Percentiles rank a stretch among this genome's conserved stretches.
Conservation (phyloP, 2,797 vertebrate species). For the Urophycis tenuis region DNA sequence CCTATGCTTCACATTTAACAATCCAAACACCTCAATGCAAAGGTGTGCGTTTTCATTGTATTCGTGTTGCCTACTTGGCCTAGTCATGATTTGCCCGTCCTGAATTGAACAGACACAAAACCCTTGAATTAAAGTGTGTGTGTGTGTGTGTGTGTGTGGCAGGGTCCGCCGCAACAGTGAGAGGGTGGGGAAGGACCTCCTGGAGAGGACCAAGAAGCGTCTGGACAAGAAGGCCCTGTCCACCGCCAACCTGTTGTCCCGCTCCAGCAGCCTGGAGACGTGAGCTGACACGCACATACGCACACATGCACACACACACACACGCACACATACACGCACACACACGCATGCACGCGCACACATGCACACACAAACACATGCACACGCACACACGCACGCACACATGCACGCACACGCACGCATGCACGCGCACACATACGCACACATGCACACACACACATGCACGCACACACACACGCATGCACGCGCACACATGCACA, state of each 20-base stretch:
- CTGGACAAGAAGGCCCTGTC: conserved; percentile 82
- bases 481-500: no score
- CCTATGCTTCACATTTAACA: no score
- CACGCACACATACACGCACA: not conserved
- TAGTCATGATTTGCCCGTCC: no score
- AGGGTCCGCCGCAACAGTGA: conserved; percentile 84
- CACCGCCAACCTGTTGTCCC: conserved; percentile 76
- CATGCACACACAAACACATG: not conserved
- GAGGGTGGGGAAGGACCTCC: conserved; percentile 62
- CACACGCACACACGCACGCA: not conserved
- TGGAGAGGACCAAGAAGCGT: conserved; percentile 71
- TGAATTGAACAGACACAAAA: no score
- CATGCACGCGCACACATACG: no score
- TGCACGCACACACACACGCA: no score
- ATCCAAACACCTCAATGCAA: no score
- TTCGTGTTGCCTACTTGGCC: no score
- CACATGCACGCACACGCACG: no score
- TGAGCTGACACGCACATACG: conserved; percentile 40
- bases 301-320: not conserved
- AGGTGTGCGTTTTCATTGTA: no score
- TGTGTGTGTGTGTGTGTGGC: not conserved
- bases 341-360: not conserved
- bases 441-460: no score
- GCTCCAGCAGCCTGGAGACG: conserved; percentile 80
- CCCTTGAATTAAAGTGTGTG: not conserved